Percentiles rank a stretch among this genome's conserved stretches.
Evolutionary conservation across 2,888 invertebrate genomes (phyloP).

Genomic region (Caenorhabditis macrosperma): DNA sequence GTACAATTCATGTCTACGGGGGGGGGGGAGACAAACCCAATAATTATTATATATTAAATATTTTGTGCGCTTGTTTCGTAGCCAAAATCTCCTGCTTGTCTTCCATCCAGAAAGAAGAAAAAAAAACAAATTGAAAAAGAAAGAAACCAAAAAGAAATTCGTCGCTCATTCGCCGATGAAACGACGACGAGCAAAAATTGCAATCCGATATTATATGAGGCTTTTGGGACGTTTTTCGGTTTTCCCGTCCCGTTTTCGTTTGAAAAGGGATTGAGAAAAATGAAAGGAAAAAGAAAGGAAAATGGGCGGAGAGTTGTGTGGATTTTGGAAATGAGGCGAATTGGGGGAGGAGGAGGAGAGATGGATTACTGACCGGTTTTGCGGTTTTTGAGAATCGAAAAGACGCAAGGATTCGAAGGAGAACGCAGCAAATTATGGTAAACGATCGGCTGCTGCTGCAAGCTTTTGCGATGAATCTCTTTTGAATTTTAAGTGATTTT

Average conservation of each 20-base stretch:
- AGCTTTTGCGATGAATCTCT: conserved; percentile 1
- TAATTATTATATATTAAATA: too few species aligned
- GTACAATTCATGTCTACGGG: too few species aligned
- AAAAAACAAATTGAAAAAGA: background rate
- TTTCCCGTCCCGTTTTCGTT: too few species aligned
- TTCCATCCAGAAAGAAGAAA: too few species aligned
- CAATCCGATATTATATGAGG: conserved; percentile 25
- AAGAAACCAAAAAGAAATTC: background rate
- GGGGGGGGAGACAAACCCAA: too few species aligned
- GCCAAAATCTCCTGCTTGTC: too few species aligned
- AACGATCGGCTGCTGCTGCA: too few species aligned
- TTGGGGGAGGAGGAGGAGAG: background rate
- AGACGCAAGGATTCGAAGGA: too few species aligned
- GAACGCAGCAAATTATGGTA: conserved; percentile 46
- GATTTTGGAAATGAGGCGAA: conserved; percentile 30
- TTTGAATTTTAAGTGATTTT: background rate
- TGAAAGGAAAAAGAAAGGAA: conserved; percentile 7
- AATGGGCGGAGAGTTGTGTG: conserved; percentile 29
- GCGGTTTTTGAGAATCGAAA: conserved; percentile 37
- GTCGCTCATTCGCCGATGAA: too few species aligned
- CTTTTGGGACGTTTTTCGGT: too few species aligned
- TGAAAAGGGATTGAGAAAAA: too few species aligned
- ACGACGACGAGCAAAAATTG: conserved; percentile 15
- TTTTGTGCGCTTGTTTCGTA: too few species aligned
- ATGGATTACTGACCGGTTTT: conserved; percentile 57